A percentile compares a stretch with the other conserved stretches of the same genome.
phyloP scores from a whole-genome alignment of 2,113 vertebrate species.

The Theristicus caerulescens region DNA sequence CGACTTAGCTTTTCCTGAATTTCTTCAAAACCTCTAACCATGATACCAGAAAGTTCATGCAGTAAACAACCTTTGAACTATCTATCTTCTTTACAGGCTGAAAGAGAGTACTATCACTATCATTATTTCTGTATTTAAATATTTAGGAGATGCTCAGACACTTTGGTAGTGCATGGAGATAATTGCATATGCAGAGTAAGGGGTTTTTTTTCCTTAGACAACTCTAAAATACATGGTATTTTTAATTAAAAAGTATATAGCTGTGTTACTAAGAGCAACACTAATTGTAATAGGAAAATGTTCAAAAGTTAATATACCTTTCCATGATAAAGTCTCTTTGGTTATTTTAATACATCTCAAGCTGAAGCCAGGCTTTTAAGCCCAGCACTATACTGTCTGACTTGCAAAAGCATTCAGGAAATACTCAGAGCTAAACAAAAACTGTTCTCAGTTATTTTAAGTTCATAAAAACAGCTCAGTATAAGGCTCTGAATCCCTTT shows the following conservation, averaged over 20 bases:
- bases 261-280: background rate
- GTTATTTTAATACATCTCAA: background rate
- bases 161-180: background rate
- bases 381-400: background rate
- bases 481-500: constrained; percentile 21
- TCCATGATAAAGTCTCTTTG: background rate
- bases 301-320: background rate
- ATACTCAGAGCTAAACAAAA: constrained; percentile 51
- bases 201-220: background rate
- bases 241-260: background rate
- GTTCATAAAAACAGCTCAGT: constrained; percentile 24
- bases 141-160: background rate
- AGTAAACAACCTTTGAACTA: background rate
- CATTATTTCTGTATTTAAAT: background rate
- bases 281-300: background rate
- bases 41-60: background rate
- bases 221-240: background rate
- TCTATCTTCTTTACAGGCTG: background rate
- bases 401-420: constrained; percentile 36
- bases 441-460: constrained; percentile 56
- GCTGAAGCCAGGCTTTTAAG: constrained; percentile 1
- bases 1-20: background rate
- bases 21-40: background rate
- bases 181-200: background rate
- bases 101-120: background rate